Evolutionary conservation across 2,113 vertebrate species (phyloP), one percentile per base, ranked within the genome.

Genomic region (Calidris pygmaea): DNA sequence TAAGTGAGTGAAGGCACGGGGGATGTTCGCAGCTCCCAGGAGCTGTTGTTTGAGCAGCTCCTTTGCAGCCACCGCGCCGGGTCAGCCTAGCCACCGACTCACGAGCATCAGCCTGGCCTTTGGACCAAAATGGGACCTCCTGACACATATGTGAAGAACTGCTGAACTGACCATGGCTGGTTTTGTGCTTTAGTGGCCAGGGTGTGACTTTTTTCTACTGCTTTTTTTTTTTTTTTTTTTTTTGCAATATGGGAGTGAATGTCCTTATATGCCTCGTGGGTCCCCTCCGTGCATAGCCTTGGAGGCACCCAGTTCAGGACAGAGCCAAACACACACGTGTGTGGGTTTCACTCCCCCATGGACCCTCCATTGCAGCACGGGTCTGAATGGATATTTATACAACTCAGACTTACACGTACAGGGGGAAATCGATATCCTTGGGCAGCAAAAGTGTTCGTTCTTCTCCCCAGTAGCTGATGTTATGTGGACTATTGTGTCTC

Each of bases 1-100:
- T 65, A 53, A 41, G 39, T 21, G 17, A 55, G 55, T 35, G 0
- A 0, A 66, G 65, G 39, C 23, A 9, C 2, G 1, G 59, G n/a
- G 71, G 47, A 53, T 53, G 22, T 55, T 67, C 58, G 7, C 8
- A 67, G 24, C 32, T 90, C 58, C n/a, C 74, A 26, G 58, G 29
- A 56, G 53, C 63, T 91, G 67, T 23, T 84, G 34, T 68, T 59
- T 20, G 27, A 86, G 67, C 29, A 86, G 17, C 63, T 80, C 34
- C 41, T 85, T 85, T 0, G 0, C 56, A 76, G 56, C 22, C 52
- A 34, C 78, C 26, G 22, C 0, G 0, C 12, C 8, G 12, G 22
- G 56, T 75, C 56, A 81, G 48, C 66, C 59, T n/a, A 16, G 39
- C 29, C 52, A 20, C 45, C 37, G 32, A 16, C 20, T 88, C 9